Percentiles rank a stretch among this genome's conserved stretches.
These are phyloP conservation scores for Cardiocondyla obscurior DNA, from an alignment of 1,140 invertebrate species.

Conservation along the genomic window DNA sequence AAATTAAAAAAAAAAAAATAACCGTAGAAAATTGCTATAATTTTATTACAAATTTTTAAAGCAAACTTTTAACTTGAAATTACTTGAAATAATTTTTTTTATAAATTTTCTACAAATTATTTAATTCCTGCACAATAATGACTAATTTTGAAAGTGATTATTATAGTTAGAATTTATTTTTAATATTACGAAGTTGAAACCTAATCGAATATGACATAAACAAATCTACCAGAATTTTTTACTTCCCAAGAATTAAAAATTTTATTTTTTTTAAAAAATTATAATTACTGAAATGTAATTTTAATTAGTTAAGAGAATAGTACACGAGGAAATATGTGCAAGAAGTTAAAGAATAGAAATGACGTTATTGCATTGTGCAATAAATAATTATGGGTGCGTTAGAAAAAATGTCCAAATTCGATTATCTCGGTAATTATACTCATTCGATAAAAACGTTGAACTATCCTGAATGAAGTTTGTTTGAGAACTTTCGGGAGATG, in stretches of 20 bases:
- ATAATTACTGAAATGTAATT: no score
- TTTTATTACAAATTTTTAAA: background rate
- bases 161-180: no score
- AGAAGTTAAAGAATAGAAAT: background rate
- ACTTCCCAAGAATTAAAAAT: no score
- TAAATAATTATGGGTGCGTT: background rate
- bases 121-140: background rate
- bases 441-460: background rate
- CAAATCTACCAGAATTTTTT: background rate
- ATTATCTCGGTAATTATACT: constrained; percentile 47
- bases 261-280: no score
- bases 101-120: background rate
- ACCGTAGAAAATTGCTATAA: background rate
- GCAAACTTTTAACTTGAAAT: background rate
- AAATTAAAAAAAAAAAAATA: background rate
- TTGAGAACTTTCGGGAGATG: constrained; percentile 1
- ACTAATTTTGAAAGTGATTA: background rate
- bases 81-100: background rate
- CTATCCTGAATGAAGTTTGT: constrained; percentile 1
- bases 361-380: background rate
- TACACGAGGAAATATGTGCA: background rate
- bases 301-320: constrained; percentile 8
- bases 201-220: background rate
- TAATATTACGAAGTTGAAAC: no score
- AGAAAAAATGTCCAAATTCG: constrained; percentile 32